Conservation (phyloP, 2,888 invertebrate species). For the Polyommatus iphigenia region DNA sequence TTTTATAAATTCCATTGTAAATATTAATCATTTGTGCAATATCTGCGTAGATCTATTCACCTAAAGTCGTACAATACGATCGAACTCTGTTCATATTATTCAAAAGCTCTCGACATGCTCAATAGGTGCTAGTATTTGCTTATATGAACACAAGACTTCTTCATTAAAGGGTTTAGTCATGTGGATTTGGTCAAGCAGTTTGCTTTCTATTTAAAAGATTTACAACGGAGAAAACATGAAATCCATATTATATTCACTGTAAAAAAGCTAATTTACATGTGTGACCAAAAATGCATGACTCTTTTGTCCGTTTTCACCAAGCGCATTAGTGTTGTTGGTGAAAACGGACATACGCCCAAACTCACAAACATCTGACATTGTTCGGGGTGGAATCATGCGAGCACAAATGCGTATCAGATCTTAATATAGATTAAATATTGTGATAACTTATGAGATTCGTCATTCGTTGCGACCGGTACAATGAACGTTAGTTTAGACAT, state of each 20-base stretch:
- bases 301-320: neutral
- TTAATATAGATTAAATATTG: constrained; percentile 75
- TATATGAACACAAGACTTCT: constrained; percentile 18
- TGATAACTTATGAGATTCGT: constrained; percentile 79
- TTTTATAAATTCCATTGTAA: constrained; percentile 5
- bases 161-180: neutral
- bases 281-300: neutral
- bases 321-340: neutral
- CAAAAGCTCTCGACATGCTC: constrained; percentile 42
- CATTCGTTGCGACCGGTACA: constrained; percentile 73
- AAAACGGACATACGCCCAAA: neutral
- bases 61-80: constrained; percentile 29
- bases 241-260: neutral
- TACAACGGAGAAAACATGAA: neutral
- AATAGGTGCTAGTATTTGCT: constrained; percentile 44
- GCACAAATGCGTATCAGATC: constrained; percentile 76
- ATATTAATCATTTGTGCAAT: neutral
- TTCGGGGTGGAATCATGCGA: constrained; percentile 41
- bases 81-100: constrained; percentile 32
- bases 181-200: neutral
- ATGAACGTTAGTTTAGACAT: constrained; percentile 70
- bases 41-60: neutral
- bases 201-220: neutral
- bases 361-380: constrained; percentile 27
- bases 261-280: neutral